These are phyloP conservation scores for Cirrhinus molitorella DNA, from an alignment of 2,797 vertebrate genomes.

Conservation along the genomic window DNA sequence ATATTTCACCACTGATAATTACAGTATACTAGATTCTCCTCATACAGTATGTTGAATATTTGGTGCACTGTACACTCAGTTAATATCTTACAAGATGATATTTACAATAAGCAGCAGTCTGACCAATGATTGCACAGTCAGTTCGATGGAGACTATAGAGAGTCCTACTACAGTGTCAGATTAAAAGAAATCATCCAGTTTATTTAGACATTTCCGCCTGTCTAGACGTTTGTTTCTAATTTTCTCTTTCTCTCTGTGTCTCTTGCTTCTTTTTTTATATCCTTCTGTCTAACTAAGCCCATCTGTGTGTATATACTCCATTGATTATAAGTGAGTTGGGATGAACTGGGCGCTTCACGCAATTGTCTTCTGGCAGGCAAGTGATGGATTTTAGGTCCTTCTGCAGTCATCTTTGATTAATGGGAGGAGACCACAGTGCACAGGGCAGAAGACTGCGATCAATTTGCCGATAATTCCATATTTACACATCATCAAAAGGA, in stretches of 20 bases:
- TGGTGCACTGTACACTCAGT: not conserved
- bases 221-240: not conserved
- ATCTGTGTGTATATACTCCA: slow-evolving; percentile 75
- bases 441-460: slow-evolving; percentile 71
- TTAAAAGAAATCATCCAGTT: not conserved
- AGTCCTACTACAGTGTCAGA: not conserved
- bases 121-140: not conserved
- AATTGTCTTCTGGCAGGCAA: slow-evolving; percentile 78
- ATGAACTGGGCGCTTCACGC: slow-evolving; percentile 80
- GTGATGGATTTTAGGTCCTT: slow-evolving; percentile 81
- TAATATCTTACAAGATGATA: not conserved
- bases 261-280: slow-evolving; percentile 67
- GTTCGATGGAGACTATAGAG: not conserved
- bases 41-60: not conserved
- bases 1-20: not conserved
- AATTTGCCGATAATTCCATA: slow-evolving; percentile 78
- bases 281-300: slow-evolving; percentile 73
- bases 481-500: slow-evolving; percentile 75
- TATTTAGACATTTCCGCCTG: not conserved
- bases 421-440: slow-evolving; percentile 73
- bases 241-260: slow-evolving; percentile 61
- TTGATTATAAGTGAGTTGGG: slow-evolving; percentile 84
- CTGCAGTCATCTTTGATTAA: slow-evolving; percentile 78
- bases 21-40: not conserved
- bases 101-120: not conserved